Evolutionary conservation across 53 echinoderm and acorn worm species (phyloP).

Genomic region (Patiria pectinifera): DNA sequence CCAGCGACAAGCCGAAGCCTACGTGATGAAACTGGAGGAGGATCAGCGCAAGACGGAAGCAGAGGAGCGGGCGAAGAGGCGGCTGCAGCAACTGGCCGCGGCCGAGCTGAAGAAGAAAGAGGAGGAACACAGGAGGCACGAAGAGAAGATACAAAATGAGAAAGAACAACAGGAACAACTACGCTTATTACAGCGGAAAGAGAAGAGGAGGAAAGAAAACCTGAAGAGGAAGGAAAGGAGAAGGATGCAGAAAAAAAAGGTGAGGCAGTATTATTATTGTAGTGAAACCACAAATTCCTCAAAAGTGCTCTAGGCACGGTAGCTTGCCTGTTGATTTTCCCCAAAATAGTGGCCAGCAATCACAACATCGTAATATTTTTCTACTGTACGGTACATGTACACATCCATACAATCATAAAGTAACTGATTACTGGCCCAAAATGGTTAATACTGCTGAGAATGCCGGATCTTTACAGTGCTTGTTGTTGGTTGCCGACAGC

Average conservation of each 20-base stretch:
- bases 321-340: too few species aligned
- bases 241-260: conserved; percentile 45
- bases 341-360: too few species aligned
- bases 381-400: too few species aligned
- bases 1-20: not conserved
- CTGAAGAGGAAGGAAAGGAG: conserved; percentile 36
- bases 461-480: too few species aligned
- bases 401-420: too few species aligned
- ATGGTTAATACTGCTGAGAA: too few species aligned
- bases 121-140: not conserved
- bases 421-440: too few species aligned
- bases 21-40: not conserved
- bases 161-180: conserved; percentile 8
- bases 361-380: too few species aligned
- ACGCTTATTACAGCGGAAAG: conserved; percentile 9
- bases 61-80: not conserved
- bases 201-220: conserved; percentile 48
- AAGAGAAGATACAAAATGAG: conserved; percentile 20
- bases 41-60: conserved; percentile 1
- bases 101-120: not conserved
- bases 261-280: not conserved
- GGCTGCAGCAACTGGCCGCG: not conserved
- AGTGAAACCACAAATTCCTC: too few species aligned
- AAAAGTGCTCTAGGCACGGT: too few species aligned
- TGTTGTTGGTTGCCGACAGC: too few species aligned